Evolutionary conservation across 2,888 invertebrate species (phyloP).

Genomic region (Diogma glabrata): DNA sequence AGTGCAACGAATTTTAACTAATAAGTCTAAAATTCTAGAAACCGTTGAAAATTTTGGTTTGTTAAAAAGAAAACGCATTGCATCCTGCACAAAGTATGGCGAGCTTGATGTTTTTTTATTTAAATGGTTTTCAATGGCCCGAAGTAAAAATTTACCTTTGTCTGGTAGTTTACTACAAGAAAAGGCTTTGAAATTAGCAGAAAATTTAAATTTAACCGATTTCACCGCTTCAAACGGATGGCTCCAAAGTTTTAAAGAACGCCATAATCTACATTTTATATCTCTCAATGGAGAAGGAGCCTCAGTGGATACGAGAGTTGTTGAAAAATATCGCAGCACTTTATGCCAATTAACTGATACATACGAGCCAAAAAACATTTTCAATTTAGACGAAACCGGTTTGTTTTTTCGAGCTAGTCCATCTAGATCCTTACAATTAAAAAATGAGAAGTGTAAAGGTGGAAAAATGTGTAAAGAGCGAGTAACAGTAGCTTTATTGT

Average conservation of each 20-base stretch:
- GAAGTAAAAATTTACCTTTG: neutral
- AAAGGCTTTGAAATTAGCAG: neutral
- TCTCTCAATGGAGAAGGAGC: neutral
- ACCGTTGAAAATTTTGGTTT: neutral
- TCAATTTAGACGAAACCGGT: neutral
- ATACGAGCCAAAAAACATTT: neutral
- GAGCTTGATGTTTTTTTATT: neutral
- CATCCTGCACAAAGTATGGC: neutral
- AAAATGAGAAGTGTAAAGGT: slow-evolving; percentile 2
- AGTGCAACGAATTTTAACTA: neutral
- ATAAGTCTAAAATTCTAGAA: neutral
- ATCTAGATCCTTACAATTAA: neutral
- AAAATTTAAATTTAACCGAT: neutral
- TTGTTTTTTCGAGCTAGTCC: neutral
- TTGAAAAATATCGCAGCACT: neutral
- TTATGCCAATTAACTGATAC: neutral
- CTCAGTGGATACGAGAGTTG: neutral
- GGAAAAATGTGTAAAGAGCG: neutral
- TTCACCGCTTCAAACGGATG: neutral
- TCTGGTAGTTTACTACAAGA: neutral
- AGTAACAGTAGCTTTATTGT: neutral
- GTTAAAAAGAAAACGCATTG: neutral
- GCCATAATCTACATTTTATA: neutral
- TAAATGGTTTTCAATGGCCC: neutral
- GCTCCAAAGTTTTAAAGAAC: neutral